These are phyloP conservation scores for Leucopsar rothschildi DNA, from an alignment of 2,113 vertebrate genomes.

Conservation along the genomic window DNA sequence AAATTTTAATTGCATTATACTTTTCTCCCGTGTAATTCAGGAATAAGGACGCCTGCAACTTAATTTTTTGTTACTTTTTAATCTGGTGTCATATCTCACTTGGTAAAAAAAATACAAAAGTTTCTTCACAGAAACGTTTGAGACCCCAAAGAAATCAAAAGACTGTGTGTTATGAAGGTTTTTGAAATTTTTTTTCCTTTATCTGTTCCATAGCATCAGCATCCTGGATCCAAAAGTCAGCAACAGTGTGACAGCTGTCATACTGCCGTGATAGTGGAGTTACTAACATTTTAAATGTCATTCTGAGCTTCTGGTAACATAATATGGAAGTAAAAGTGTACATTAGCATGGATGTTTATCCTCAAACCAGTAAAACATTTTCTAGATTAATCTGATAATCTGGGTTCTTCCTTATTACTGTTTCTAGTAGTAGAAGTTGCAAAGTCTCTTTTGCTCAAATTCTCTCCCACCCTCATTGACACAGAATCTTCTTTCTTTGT, in stretches of 20 bases:
- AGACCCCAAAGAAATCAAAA: not conserved
- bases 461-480: rapidly evolving
- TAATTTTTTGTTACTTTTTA: not conserved
- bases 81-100: rapidly evolving
- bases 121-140: not conserved
- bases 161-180: not conserved
- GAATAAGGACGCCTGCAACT: not conserved
- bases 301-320: not conserved
- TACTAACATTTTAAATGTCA: not conserved
- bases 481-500: not conserved
- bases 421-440: not conserved
- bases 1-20: not conserved
- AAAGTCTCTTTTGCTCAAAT: not conserved
- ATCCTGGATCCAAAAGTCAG: not conserved
- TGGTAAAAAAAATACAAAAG: not conserved
- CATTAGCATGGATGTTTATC: not conserved
- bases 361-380: not conserved
- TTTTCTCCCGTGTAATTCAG: not conserved
- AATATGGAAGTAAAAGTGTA: not conserved
- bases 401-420: not conserved
- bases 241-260: not conserved
- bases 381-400: not conserved
- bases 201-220: not conserved
- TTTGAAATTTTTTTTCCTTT: not conserved
- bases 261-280: not conserved